Percentiles rank a stretch among this genome's conserved stretches.
Evolutionary conservation across 2,113 vertebrate genomes (phyloP).

Genomic region (Otolemur garnettii): DNA sequence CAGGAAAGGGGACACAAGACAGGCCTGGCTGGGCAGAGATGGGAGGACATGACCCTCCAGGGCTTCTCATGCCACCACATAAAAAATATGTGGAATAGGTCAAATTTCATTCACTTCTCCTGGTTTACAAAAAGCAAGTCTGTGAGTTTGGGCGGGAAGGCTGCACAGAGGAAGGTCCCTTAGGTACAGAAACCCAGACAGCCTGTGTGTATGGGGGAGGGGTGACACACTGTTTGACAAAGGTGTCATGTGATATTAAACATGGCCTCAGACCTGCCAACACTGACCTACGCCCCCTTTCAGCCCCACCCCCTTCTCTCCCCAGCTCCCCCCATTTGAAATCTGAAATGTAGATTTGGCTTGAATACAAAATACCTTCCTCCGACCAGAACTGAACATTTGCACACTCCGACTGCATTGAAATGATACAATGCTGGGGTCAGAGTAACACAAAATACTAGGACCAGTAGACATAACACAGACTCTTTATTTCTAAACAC

Average conservation of each 20-base stretch:
- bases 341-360: constrained; percentile 89
- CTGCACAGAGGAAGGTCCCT: constrained; percentile 65
- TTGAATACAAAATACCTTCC: constrained; percentile 86
- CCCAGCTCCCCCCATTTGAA: constrained; percentile 71
- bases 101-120: constrained; percentile 77
- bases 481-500: constrained; percentile 90
- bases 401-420: constrained; percentile 81
- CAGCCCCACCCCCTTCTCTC: constrained; percentile 7
- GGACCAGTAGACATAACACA: constrained; percentile 93
- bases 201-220: constrained; percentile 74
- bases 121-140: constrained; percentile 70
- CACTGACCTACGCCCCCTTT: constrained; percentile 89
- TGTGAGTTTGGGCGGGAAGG: constrained; percentile 45
- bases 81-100: constrained; percentile 64
- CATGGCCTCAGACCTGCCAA: constrained; percentile 89
- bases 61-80: constrained; percentile 73
- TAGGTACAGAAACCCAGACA: constrained; percentile 85
- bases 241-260: constrained; percentile 93
- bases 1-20: constrained; percentile 49
- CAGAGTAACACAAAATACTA: constrained; percentile 91
- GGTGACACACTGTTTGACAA: constrained; percentile 89
- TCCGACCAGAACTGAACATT: constrained; percentile 80
- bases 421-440: constrained; percentile 88
- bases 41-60: constrained; percentile 53
- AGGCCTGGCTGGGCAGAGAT: neutral